phyloP scores from a whole-genome alignment of 2,888 invertebrate species.

The Pseudanteris insignis region DNA sequence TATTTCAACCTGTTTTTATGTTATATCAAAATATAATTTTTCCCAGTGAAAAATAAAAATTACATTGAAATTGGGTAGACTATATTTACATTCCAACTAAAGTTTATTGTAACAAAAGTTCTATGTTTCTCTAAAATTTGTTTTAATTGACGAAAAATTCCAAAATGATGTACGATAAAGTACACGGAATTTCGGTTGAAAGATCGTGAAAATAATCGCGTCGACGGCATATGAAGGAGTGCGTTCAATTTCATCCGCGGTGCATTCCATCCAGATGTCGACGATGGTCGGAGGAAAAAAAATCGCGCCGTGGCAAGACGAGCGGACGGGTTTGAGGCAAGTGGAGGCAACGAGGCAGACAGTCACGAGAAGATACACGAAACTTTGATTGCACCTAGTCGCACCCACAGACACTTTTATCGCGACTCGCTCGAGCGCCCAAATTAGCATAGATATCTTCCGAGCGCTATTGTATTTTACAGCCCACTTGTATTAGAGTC shows the following conservation, averaged over 20 bases:
- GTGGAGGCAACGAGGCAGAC: slow-evolving; percentile 26
- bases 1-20: too few species aligned
- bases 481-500: slow-evolving; percentile 41
- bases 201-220: neutral
- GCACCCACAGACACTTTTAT: slow-evolving; percentile 51
- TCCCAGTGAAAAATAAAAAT: too few species aligned
- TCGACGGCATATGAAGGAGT: neutral
- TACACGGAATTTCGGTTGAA: too few species aligned
- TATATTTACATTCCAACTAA: too few species aligned
- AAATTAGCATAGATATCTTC: slow-evolving; percentile 53
- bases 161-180: too few species aligned
- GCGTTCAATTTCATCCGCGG: slow-evolving; percentile 8
- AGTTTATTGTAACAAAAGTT: too few species aligned
- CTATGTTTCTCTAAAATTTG: too few species aligned
- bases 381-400: slow-evolving; percentile 49
- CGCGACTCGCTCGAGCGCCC: slow-evolving; percentile 49
- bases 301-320: slow-evolving; percentile 23
- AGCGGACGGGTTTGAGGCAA: slow-evolving; percentile 10
- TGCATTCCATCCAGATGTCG: slow-evolving; percentile 31
- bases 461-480: slow-evolving; percentile 47
- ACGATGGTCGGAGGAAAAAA: slow-evolving; percentile 24
- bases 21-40: too few species aligned
- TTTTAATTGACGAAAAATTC: too few species aligned
- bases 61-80: too few species aligned
- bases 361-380: slow-evolving; percentile 46